phyloP scores from a whole-genome alignment of 35 echinoderm and acorn worm species.

The Eucidaris tribuloides region DNA sequence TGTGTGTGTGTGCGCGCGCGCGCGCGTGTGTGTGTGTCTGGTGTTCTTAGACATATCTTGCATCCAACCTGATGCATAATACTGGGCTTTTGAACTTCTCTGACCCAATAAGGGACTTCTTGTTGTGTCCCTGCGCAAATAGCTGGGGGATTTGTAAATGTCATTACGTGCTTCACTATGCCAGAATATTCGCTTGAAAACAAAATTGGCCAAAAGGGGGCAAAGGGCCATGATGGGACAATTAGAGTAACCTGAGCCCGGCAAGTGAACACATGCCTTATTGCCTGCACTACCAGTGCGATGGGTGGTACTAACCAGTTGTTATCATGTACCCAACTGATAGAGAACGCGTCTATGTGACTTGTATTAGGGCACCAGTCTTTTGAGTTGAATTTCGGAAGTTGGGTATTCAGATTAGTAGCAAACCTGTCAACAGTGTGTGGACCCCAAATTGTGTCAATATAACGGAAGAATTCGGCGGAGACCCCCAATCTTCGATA shows the following conservation, averaged over 20 bases:
- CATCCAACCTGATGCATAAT: not conserved
- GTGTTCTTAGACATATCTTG: not conserved
- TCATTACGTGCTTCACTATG: not conserved
- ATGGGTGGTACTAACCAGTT: conserved; percentile 28
- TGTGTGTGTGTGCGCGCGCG: not conserved
- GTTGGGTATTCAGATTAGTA: not conserved
- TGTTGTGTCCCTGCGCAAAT: not conserved
- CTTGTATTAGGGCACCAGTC: not conserved
- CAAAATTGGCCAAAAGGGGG: conserved; percentile 11
- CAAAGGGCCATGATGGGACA: not conserved
- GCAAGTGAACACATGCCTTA: not conserved
- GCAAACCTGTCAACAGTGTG: conserved; percentile 35
- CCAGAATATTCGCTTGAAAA: not conserved
- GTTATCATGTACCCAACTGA: too few relatives aligned
- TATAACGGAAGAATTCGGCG: not conserved
- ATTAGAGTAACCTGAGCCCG: not conserved
- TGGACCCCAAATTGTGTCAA: conserved; percentile 5
- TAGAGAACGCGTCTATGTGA: not conserved
- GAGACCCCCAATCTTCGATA: conserved; percentile 6
- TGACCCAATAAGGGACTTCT: not conserved
- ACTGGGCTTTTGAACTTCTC: not conserved
- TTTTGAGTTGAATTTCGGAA: conserved; percentile 17
- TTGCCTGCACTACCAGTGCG: too few relatives aligned
- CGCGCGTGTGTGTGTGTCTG: not conserved
- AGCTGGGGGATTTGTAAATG: not conserved